Percentiles rank a stretch among this genome's conserved stretches.
Conservation (phyloP, 2,888 invertebrate species). For the Lochmaea capreae region DNA sequence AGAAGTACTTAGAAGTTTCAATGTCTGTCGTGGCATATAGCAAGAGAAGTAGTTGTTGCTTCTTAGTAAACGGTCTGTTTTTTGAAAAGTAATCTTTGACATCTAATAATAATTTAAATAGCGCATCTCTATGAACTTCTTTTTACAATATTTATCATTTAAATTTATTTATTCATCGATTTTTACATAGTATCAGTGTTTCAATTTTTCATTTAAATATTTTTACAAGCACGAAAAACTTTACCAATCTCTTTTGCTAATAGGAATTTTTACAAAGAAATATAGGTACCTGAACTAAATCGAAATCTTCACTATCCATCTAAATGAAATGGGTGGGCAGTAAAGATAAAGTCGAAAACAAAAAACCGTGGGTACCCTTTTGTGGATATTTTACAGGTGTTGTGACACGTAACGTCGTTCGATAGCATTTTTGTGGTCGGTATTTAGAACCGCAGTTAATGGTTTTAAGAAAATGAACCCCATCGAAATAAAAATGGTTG, state of each 20-base stretch:
- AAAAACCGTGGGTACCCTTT: conserved; percentile 6
- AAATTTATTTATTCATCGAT: no score
- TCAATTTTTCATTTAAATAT: no score
- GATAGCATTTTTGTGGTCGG: conserved; percentile 4
- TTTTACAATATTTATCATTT: no score
- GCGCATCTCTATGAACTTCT: no score
- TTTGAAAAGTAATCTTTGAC: no score
- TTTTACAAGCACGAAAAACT: neutral
- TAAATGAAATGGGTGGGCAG: conserved; percentile 15
- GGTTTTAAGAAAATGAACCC: neutral
- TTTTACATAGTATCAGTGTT: no score
- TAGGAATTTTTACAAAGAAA: neutral
- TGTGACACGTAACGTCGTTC: conserved; percentile 22
- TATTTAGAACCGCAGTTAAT: neutral
- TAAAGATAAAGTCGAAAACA: neutral
- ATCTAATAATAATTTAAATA: no score
- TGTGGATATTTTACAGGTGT: conserved; percentile 20
- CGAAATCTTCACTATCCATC: conserved; percentile 11
- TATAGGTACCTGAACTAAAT: conserved; percentile 5
- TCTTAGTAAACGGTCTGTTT: no score
- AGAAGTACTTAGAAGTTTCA: no score
- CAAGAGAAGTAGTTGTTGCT: no score
- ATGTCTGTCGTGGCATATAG: no score
- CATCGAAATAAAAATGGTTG: neutral
- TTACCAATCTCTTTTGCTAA: neutral